Evolutionary conservation across 2,888 invertebrate species (phyloP).

Genomic region (Scaptodrosophila latifasciaeformis): DNA sequence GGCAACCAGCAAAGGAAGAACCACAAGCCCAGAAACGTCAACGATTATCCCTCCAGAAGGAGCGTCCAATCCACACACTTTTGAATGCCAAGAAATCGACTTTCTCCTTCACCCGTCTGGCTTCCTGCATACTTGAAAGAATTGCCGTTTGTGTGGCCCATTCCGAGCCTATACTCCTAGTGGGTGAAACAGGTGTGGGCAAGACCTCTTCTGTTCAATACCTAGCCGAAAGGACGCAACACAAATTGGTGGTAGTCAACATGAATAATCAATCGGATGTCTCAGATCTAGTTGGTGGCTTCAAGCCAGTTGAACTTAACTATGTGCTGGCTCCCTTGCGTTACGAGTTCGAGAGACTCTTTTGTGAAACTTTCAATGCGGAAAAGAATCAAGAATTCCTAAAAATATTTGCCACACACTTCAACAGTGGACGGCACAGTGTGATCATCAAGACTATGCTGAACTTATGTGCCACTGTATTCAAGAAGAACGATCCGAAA

Average conservation of each 20-base stretch:
- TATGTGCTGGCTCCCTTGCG: slow-evolving; percentile 87
- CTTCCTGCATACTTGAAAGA: slow-evolving; percentile 89
- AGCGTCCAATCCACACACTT: slow-evolving; percentile 28
- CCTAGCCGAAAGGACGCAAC: slow-evolving; percentile 87
- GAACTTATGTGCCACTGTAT: slow-evolving; percentile 77
- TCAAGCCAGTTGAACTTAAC: slow-evolving; percentile 95
- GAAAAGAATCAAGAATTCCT: slow-evolving; percentile 90
- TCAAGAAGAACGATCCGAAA: slow-evolving; percentile 57
- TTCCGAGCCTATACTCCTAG: slow-evolving; percentile 92
- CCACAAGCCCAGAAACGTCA: slow-evolving; percentile 56
- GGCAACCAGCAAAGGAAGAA: slow-evolving; percentile 20
- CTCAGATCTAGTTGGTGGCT: slow-evolving; percentile 96
- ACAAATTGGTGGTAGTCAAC: slow-evolving; percentile 94
- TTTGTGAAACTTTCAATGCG: slow-evolving; percentile 84
- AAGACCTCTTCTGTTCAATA: slow-evolving; percentile 97
- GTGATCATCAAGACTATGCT: slow-evolving; percentile 85
- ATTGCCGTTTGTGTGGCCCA: slow-evolving; percentile 88
- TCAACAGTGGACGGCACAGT: slow-evolving; percentile 83
- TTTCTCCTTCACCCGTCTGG: slow-evolving; percentile 89
- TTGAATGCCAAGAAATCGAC: slow-evolving; percentile 75
- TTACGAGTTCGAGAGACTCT: slow-evolving; percentile 88
- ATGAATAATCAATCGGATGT: slow-evolving; percentile 99
- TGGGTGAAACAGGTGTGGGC: slow-evolving; percentile 99
- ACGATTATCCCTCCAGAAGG: slow-evolving; percentile 50
- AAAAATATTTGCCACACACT: slow-evolving; percentile 85